Percentiles rank a stretch among this genome's conserved stretches.
Evolutionary conservation across 2,888 invertebrate genomes (phyloP).

Genomic region (Drosophila nr. perissopoda): DNA sequence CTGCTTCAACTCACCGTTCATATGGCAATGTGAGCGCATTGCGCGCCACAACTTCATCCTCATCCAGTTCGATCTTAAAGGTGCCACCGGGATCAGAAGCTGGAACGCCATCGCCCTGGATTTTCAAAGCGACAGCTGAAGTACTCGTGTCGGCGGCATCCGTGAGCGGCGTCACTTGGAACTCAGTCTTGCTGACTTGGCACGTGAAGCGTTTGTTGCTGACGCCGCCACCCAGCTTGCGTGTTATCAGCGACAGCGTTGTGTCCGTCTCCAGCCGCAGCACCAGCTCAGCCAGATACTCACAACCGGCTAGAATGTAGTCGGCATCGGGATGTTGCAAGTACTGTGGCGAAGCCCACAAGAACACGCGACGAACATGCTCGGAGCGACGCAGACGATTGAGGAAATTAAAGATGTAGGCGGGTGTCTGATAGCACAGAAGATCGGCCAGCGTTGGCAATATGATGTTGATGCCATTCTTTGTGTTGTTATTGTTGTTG

Average conservation of each 20-base stretch:
- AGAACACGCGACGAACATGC: constrained; percentile 77
- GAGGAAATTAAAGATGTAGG: constrained; percentile 77
- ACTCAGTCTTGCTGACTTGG: constrained; percentile 70
- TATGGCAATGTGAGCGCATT: constrained; percentile 84
- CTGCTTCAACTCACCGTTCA: constrained; percentile 77
- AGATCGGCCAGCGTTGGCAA: constrained; percentile 82
- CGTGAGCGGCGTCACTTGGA: constrained; percentile 64
- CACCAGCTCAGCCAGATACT: constrained; percentile 83
- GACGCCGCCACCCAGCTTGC: constrained; percentile 81
- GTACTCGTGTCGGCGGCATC: constrained; percentile 23
- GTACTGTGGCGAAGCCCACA: constrained; percentile 81
- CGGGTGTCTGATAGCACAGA: constrained; percentile 70
- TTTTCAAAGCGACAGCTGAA: constrained; percentile 10
- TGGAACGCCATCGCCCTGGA: constrained; percentile 29
- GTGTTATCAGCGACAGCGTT: constrained; percentile 73
- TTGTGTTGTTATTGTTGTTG: constrained; percentile 42
- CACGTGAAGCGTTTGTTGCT: constrained; percentile 79
- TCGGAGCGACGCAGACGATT: constrained; percentile 73
- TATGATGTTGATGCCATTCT: constrained; percentile 72
- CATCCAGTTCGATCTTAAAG: constrained; percentile 84
- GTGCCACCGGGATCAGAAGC: constrained; percentile 70
- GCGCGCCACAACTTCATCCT: constrained; percentile 84
- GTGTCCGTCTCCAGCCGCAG: constrained; percentile 72
- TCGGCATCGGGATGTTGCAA: constrained; percentile 65
- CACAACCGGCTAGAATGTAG: constrained; percentile 81